Conservation (phyloP, 2,888 invertebrate genomes). For the Epiperipatus broadwayi region DNA sequence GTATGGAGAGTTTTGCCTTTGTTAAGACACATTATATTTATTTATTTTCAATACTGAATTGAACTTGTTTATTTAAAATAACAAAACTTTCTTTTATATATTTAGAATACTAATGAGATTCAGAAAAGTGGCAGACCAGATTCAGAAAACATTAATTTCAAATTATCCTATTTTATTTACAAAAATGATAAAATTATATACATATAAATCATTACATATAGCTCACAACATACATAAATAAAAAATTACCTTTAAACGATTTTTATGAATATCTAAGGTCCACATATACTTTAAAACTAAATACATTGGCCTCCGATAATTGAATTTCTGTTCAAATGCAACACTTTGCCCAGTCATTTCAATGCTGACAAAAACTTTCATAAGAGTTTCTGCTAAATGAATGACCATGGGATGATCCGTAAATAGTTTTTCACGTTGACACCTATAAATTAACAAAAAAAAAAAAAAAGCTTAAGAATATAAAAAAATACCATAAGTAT, state of each 20-base stretch:
- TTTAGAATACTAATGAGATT: no score
- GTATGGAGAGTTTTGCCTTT: no score
- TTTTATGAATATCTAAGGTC: conserved; percentile 54
- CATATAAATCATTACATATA: no score
- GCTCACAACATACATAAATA: background rate
- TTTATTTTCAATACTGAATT: no score
- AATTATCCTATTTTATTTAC: no score
- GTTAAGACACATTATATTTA: no score
- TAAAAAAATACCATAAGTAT: background rate
- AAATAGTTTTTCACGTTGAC: conserved; percentile 42
- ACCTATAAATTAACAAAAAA: conserved; percentile 18
- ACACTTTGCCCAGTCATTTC: conserved; percentile 93
- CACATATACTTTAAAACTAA: conserved; percentile 75
- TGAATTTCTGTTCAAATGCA: conserved; percentile 89
- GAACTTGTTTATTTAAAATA: no score
- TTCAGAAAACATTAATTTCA: no score
- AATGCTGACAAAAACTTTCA: conserved; percentile 87
- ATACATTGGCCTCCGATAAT: conserved; percentile 88
- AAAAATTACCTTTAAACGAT: conserved; percentile 43
- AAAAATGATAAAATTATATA: no score
- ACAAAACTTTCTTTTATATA: no score
- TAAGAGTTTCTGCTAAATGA: conserved; percentile 53
- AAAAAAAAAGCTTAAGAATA: background rate
- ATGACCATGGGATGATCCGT: conserved; percentile 43
- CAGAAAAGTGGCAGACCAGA: no score